Conservation (phyloP, 2,797 vertebrate species). For the Sebastes steindachneri region DNA sequence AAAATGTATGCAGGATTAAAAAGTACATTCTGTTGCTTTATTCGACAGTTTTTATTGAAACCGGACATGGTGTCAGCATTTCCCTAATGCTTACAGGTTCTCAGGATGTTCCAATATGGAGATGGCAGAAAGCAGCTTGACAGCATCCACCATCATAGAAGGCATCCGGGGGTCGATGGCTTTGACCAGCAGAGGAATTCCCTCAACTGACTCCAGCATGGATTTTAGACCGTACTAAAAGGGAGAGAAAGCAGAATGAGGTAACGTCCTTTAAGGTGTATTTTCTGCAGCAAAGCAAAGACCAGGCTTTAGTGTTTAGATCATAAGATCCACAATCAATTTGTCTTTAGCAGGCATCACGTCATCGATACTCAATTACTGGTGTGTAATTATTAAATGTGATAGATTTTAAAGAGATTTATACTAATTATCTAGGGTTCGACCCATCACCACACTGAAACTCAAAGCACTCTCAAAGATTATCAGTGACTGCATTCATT, state of each 20-base stretch:
- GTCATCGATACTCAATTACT: neutral
- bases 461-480: neutral
- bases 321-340: neutral
- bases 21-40: neutral
- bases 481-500: neutral
- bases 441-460: neutral
- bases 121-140: conserved; percentile 91
- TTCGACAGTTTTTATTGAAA: neutral
- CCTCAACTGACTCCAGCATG: conserved; percentile 88
- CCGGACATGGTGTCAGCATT: neutral
- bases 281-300: neutral
- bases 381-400: neutral
- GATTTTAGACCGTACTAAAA: conserved; percentile 90
- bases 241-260: neutral
- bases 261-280: neutral
- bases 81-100: conserved; percentile 82
- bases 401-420: neutral
- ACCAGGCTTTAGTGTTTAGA: neutral
- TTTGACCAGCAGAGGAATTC: conserved; percentile 89
- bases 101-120: conserved; percentile 90
- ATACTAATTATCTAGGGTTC: neutral
- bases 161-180: conserved; percentile 89
- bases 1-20: neutral
- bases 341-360: too few species aligned
- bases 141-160: conserved; percentile 93